These are phyloP conservation scores for Pyrgus malvae DNA, from an alignment of 2,888 invertebrate species.

Conservation along the genomic window DNA sequence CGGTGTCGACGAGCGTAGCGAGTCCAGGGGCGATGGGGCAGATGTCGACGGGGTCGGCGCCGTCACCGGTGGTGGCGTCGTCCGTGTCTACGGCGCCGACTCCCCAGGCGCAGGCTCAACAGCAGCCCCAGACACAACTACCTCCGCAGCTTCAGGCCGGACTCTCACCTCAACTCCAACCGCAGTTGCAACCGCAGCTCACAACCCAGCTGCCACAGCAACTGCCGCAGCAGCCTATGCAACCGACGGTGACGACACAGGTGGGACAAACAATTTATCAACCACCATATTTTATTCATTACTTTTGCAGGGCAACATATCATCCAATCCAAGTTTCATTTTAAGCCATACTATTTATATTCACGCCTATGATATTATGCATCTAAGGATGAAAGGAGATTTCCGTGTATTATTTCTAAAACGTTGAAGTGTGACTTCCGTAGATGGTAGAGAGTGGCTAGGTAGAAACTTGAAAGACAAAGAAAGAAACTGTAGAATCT, in stretches of 20 bases:
- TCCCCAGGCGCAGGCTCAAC: constrained; percentile 39
- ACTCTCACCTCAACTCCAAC: constrained; percentile 33
- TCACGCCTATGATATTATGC: too few species aligned
- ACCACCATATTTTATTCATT: too few species aligned
- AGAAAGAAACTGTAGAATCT: too few species aligned
- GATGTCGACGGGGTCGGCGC: constrained; percentile 47
- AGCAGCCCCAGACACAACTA: constrained; percentile 3
- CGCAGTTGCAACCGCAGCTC: neutral
- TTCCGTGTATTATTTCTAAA: too few species aligned
- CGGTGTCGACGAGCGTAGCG: constrained; percentile 68
- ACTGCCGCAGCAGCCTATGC: constrained; percentile 5
- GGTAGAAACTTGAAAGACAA: too few species aligned
- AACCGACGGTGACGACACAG: constrained; percentile 54
- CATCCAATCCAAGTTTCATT: too few species aligned
- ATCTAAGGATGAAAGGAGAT: too few species aligned
- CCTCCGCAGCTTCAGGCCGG: constrained; percentile 31
- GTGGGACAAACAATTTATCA: too few species aligned
- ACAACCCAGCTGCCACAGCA: neutral
- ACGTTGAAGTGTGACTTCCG: too few species aligned
- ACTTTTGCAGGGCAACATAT: too few species aligned
- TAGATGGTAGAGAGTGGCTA: too few species aligned
- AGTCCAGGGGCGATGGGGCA: constrained; percentile 53
- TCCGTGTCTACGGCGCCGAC: constrained; percentile 38
- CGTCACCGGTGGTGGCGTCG: constrained; percentile 46
- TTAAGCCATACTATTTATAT: too few species aligned